Evolutionary conservation across 2,888 invertebrate genomes (phyloP), one percentile per base, ranked within the genome.

Genomic region (Apotomis betuletana): DNA sequence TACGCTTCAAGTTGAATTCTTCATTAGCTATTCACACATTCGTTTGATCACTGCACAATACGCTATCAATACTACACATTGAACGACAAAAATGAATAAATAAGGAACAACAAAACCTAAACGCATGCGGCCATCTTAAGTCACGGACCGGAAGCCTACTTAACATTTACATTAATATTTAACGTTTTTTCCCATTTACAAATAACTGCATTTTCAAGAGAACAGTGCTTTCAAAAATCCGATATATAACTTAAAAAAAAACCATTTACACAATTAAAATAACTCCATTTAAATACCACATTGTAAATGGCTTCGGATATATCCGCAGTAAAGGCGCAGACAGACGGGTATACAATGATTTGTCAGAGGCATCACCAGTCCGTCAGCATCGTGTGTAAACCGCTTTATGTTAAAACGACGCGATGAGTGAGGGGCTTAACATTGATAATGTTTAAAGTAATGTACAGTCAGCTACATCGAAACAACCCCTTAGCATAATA

Each of bases 351-450:
- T 70, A 70, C 70, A 67, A 71, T 71, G 57, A 61, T 71, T 73
- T 70, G 73, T 62, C 69, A 67, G 62, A 15, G 60, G 60, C 55
- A 77, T 76, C 75, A 73, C 62, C 54, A 65, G 74, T 79, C 80
- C 74, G 13, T 80, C 78, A 67, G 61, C 44, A 12, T 75, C 76
- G 74, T 76, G 72, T 70, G 75, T 75, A 71, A 67, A 60, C 69
- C 41, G 72, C 75, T 70, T 80, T 75, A 76, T 70, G 73, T 76
- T 70, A 74, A 76, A 77, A 76, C 75, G 68, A 70, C 64, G 46
- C 60, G 77, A 65, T 73, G 77, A 78, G 27, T 6, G 77, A 76
- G 67, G 59, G 68, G 38, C 61, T 52, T 57, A 27, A 46, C 59
- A 73, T 69, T 69, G 57, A 71, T 67, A 71, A 68, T 71, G 61